Evolutionary conservation across 2,113 vertebrate species (phyloP).

Genomic region (Pteruthius melanotis): DNA sequence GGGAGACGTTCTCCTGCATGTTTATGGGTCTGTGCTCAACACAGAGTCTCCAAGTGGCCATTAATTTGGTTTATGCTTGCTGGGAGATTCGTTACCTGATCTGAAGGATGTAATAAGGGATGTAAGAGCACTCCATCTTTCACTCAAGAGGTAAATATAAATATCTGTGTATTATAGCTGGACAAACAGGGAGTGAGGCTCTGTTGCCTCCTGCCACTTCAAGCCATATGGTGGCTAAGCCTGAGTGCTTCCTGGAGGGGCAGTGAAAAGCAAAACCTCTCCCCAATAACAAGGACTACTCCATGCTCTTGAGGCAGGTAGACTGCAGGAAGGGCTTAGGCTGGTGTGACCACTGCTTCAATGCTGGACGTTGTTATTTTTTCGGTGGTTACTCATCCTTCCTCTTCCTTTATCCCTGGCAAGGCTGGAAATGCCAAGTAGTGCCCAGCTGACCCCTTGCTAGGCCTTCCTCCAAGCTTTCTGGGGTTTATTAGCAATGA

Average conservation of each 20-base stretch:
- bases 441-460: neutral
- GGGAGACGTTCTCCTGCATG: neutral
- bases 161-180: neutral
- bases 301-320: neutral
- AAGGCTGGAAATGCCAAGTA: neutral
- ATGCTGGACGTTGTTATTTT: accelerated
- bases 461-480: neutral
- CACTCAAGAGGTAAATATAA: neutral
- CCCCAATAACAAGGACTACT: accelerated
- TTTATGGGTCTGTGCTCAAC: neutral
- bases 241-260: neutral
- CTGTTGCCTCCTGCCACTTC: neutral
- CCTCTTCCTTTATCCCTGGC: neutral
- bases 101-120: neutral
- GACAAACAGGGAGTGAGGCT: neutral
- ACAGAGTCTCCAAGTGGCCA: neutral
- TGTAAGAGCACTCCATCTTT: neutral
- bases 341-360: neutral
- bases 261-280: neutral
- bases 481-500: conserved; percentile 12
- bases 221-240: neutral
- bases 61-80: conserved; percentile 9
- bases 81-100: neutral
- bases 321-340: neutral
- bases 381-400: neutral